Conservation (phyloP, 1,140 invertebrate species). For the Papilio polytes region DNA sequence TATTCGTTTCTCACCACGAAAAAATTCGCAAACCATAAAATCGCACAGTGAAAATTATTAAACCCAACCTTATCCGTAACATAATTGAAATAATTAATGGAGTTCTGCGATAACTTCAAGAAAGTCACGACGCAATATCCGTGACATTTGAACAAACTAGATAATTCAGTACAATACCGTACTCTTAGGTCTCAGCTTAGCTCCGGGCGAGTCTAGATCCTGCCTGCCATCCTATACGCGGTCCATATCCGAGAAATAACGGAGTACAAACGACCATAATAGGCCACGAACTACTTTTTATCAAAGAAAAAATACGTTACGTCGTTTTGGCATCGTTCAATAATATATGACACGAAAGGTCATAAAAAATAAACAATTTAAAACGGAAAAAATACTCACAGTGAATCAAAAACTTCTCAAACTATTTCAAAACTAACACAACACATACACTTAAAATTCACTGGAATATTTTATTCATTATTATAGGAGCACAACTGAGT, state of each 20-base stretch:
- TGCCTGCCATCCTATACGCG: constrained; percentile 55
- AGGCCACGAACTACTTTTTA: constrained; percentile 49
- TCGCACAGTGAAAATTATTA: background rate
- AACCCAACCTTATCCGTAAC: background rate
- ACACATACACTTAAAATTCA: constrained; percentile 54
- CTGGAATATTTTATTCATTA: constrained; percentile 50
- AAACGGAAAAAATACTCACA: constrained; percentile 31
- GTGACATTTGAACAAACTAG: constrained; percentile 28
- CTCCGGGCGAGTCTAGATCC: constrained; percentile 51
- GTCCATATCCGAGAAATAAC: constrained; percentile 63
- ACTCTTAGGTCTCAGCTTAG: constrained; percentile 59
- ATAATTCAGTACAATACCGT: constrained; percentile 50
- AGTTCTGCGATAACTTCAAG: background rate
- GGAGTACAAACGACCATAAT: constrained; percentile 58
- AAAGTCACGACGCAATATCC: constrained; percentile 21
- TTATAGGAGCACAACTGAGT: constrained; percentile 50
- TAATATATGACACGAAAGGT: constrained; percentile 4
- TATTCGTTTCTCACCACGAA: background rate
- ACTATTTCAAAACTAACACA: constrained; percentile 51
- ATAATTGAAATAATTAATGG: background rate
- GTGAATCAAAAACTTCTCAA: constrained; percentile 43
- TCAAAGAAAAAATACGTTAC: constrained; percentile 37
- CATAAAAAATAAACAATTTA: constrained; percentile 27
- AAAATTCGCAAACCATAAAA: background rate
- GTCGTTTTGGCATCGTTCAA: constrained; percentile 25